A percentile compares a stretch with the other conserved stretches of the same genome.
These are phyloP conservation scores for Staurois parvus DNA, from an alignment of 2,797 vertebrate genomes.

Conservation along the genomic window DNA sequence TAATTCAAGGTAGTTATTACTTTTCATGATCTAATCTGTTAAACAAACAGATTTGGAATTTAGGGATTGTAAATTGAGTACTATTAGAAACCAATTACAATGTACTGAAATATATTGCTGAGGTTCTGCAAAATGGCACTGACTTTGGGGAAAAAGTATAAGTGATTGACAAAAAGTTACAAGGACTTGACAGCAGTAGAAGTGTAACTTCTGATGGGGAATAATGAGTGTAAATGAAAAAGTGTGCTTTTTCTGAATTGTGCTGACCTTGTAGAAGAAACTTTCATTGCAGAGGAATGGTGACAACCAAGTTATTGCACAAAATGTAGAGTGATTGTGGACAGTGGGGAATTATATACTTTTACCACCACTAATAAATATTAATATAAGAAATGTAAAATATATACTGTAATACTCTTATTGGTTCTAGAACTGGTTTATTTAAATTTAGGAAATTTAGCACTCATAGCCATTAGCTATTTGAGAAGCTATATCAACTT, in stretches of 20 bases:
- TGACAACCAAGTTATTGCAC: too few species aligned
- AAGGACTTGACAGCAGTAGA: slow-evolving; percentile 17
- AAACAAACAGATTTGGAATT: background rate
- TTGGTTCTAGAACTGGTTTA: too few species aligned
- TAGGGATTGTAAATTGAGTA: background rate
- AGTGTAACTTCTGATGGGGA: slow-evolving; percentile 19
- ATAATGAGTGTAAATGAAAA: slow-evolving; percentile 31
- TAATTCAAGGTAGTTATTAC: too few species aligned
- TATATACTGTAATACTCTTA: too few species aligned
- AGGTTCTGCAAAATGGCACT: slow-evolving; percentile 14
- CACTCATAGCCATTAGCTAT: too few species aligned
- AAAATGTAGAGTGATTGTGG: too few species aligned
- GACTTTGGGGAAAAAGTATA: background rate
- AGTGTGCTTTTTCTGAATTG: background rate
- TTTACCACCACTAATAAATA: too few species aligned
- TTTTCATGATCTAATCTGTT: too few species aligned
- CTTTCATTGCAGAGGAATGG: background rate
- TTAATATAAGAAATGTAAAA: too few species aligned
- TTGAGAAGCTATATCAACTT: too few species aligned
- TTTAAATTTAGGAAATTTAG: too few species aligned
- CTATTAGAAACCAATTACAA: slow-evolving; percentile 15
- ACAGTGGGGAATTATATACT: too few species aligned
- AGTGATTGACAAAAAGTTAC: slow-evolving; percentile 16
- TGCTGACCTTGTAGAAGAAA: slow-evolving; percentile 14
- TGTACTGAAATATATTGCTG: slow-evolving; percentile 29